A percentile compares a stretch with the other conserved stretches of the same genome.
Conservation (phyloP, 2,797 vertebrate species). For the Dipus sagitta region DNA sequence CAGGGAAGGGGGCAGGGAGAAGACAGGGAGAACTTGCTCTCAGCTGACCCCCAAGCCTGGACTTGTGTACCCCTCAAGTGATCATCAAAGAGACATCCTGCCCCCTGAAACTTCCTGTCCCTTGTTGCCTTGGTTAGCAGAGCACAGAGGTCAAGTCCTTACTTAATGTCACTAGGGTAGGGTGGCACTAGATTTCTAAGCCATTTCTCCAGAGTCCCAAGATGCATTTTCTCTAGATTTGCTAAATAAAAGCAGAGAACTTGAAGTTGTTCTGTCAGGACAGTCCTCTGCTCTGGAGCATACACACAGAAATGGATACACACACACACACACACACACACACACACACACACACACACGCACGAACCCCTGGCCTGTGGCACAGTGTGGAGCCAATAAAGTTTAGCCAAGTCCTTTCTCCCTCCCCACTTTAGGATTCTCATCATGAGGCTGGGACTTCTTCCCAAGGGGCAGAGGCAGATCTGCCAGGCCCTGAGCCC, state of each 20-base stretch:
- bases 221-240: not conserved
- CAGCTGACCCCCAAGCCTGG: not conserved
- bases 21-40: not conserved
- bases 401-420: not conserved
- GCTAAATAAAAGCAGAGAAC: not conserved
- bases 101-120: not conserved
- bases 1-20: not conserved
- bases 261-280: not conserved
- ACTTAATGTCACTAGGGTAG: not conserved
- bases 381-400: not conserved
- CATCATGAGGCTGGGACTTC: not conserved
- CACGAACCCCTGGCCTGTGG: not conserved
- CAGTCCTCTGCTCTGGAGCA: not conserved
- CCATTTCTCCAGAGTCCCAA: not conserved
- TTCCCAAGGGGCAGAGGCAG: not conserved
- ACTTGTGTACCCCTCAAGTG: not conserved
- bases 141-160: not conserved
- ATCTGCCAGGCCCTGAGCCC: not conserved
- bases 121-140: not conserved
- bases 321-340: not conserved
- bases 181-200: not conserved
- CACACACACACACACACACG: accelerated
- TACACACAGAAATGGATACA: accelerated
- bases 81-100: not conserved
- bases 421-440: not conserved